These are phyloP conservation scores for Lissonota sp. DNA, from an alignment of 2,888 invertebrate species.

Conservation along the genomic window DNA sequence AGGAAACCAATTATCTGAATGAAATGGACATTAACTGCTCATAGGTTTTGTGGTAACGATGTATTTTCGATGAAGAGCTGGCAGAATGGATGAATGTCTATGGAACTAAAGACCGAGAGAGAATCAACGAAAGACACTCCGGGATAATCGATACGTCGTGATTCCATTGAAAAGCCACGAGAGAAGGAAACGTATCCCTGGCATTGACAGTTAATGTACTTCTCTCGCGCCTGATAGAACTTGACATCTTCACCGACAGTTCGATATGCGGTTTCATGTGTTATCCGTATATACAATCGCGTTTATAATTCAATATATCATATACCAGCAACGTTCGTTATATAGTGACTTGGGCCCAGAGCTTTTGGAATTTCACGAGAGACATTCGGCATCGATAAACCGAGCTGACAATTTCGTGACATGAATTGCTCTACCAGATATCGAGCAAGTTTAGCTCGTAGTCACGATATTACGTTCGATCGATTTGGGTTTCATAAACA, in stretches of 20 bases:
- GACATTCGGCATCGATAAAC: constrained; percentile 3
- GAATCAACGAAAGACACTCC: neutral
- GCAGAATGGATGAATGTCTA: too few relatives aligned
- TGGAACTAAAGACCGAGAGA: neutral
- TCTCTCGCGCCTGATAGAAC: constrained; percentile 17
- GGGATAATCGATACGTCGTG: constrained; percentile 9
- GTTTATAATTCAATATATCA: neutral
- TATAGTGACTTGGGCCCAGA: neutral
- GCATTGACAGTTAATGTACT: constrained; percentile 32
- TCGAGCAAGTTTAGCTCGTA: neutral
- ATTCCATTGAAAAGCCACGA: constrained; percentile 34
- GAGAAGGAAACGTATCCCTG: constrained; percentile 30
- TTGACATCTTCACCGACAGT: constrained; percentile 33
- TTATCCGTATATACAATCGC: neutral
- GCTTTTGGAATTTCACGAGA: constrained; percentile 22
- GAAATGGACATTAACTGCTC: too few relatives aligned
- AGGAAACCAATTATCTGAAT: too few relatives aligned
- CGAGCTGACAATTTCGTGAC: constrained; percentile 18
- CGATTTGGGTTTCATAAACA: too few relatives aligned
- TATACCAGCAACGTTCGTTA: constrained; percentile 1
- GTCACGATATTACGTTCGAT: neutral
- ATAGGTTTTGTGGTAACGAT: too few relatives aligned
- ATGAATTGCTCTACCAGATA: neutral
- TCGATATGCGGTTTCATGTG: constrained; percentile 6
- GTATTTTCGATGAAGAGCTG: too few relatives aligned